Evolutionary conservation across 1,140 invertebrate species (phyloP), one percentile per base, ranked within the genome.

Genomic region (Drosophila serrata): DNA sequence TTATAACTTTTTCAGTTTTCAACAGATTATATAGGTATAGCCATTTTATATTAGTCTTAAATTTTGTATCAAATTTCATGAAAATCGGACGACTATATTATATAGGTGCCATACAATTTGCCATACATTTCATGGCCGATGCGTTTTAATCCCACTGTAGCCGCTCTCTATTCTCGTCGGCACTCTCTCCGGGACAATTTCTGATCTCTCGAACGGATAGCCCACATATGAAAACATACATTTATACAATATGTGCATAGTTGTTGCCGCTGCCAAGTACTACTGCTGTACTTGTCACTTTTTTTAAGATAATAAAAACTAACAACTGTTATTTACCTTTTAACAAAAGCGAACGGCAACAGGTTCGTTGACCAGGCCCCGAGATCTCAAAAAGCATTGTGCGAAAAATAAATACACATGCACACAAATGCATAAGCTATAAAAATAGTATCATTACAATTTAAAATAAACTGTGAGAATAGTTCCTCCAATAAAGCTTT

Each of bases 241-340:
- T n/a, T n/a, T n/a, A n/a, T 11, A 42, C n/a, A 17, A 8, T 17
- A 17, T 17, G n/a, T 40, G 17, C 39, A 40, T 40, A 27, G 45
- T 46, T 24, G 15, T 5, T 48, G 46, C 11, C 11, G 9, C 27
- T 29, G 24, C n/a, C n/a, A 49, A 51, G 29, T 33, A 33, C 17
- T 75, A 51, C 49, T 74, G 60, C 70, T 75, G 80, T 70, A 22
- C 27, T 33, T 60, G 49, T 51, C 57, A 61, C 70, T 78, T 69
- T 78, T 62, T 65, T 67, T 24, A 82, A 58, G 79, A 82, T 78
- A 82, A 78, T 69, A 82, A 75, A 82, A 75, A 75, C 70, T 79
- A 79, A 75, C 75, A 79, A 65, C 37, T 79, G 69, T 64, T 75
- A 59, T 69, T 70, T 79, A 67, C 61, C 67, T 70, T 61, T 74